These are phyloP conservation scores for Candoia aspera DNA, from an alignment of 2,113 vertebrate genomes.

Conservation along the genomic window DNA sequence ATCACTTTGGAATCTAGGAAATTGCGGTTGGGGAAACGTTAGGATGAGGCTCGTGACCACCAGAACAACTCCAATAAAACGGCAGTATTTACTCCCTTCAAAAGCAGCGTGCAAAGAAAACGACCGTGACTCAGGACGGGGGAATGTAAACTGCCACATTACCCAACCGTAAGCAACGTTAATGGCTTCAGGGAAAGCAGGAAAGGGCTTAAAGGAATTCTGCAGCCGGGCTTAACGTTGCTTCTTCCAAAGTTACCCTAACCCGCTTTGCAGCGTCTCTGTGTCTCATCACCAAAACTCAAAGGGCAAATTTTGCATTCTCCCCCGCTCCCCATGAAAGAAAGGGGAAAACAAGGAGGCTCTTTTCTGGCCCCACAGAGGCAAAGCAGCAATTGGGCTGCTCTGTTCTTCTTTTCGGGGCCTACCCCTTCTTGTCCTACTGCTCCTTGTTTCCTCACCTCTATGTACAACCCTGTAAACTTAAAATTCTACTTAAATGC, in stretches of 20 bases:
- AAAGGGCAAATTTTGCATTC: neutral
- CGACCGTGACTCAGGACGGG: too few relatives aligned
- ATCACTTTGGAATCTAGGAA: constrained; percentile 92
- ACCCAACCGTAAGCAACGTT: neutral
- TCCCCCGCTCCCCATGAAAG: neutral
- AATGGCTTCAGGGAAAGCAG: neutral
- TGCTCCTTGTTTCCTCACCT: neutral
- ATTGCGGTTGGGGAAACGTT: neutral
- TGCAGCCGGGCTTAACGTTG: too few relatives aligned
- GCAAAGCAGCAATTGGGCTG: neutral
- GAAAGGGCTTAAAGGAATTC: neutral
- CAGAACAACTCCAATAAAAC: neutral
- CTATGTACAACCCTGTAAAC: neutral
- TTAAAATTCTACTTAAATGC: rapidly evolving
- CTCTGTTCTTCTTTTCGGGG: neutral
- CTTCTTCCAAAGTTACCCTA: neutral
- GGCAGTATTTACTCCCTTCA: neutral
- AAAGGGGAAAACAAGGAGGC: neutral
- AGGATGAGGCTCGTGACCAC: neutral
- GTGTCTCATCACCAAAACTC: neutral
- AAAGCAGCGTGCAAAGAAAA: neutral
- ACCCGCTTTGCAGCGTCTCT: neutral
- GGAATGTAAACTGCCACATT: neutral
- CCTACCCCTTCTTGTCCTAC: neutral
- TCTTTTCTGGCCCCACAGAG: rapidly evolving